Evolutionary conservation across 2,888 invertebrate genomes (phyloP).

Genomic region (Hirtodrosophila duncani): DNA sequence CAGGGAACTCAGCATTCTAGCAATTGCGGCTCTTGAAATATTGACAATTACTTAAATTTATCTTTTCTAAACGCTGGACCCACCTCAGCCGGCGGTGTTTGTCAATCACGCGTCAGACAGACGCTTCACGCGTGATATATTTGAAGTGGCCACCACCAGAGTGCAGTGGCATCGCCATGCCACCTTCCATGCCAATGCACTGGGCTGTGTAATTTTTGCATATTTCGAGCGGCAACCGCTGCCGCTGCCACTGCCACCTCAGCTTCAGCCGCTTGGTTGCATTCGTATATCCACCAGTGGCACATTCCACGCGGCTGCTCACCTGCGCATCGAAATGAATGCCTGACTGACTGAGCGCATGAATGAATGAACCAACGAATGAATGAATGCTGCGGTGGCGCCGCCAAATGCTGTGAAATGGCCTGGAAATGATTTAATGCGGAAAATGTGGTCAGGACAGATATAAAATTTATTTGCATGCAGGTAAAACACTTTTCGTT

Average conservation of each 20-base stretch:
- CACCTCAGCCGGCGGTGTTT: constrained; percentile 60
- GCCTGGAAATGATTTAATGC: constrained; percentile 72
- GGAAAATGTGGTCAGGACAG: constrained; percentile 64
- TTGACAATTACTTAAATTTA: constrained; percentile 73
- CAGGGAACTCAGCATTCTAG: constrained; percentile 34
- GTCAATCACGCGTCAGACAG: constrained; percentile 59
- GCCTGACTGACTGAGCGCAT: constrained; percentile 33
- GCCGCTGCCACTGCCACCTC: constrained; percentile 31
- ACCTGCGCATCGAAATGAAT: constrained; percentile 63
- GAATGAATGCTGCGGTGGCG: constrained; percentile 49
- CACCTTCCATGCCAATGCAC: constrained; percentile 33
- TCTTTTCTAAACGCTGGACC: constrained; percentile 67
- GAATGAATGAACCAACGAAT: constrained; percentile 45
- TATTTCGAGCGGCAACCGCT: constrained; percentile 46
- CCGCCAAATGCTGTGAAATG: constrained; percentile 63
- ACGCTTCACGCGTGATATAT: constrained; percentile 66
- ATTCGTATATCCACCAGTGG: neutral
- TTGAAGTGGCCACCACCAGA: constrained; percentile 55
- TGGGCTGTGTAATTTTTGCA: constrained; percentile 67
- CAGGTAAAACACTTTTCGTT: no score
- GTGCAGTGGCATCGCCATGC: neutral
- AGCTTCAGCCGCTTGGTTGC: no score
- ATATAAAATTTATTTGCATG: constrained; percentile 27
- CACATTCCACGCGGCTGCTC: constrained; percentile 63
- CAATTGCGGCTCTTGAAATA: constrained; percentile 69